Conservation (phyloP, 2,113 vertebrate genomes). For the Acanthisitta chloris region DNA sequence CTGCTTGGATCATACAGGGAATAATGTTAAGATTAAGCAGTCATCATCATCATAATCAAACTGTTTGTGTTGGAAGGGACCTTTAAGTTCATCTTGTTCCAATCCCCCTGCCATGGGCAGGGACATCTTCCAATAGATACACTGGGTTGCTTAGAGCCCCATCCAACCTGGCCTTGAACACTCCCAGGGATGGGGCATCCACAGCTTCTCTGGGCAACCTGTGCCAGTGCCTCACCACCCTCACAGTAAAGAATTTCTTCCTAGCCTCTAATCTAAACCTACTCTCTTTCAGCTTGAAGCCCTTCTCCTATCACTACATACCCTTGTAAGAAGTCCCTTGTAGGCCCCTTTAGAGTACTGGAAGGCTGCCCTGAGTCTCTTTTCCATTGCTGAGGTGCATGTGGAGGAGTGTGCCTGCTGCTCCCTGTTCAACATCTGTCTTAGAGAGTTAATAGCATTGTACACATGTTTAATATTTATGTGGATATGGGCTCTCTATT, state of each 20-base stretch:
- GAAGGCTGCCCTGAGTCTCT: background rate
- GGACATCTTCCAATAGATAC: background rate
- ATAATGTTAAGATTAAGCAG: background rate
- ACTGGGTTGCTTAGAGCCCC: background rate
- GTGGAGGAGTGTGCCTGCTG: background rate
- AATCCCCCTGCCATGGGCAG: background rate
- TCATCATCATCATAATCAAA: background rate
- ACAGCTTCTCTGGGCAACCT: background rate
- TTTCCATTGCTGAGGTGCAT: background rate
- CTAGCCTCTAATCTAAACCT: background rate
- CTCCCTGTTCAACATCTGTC: accelerated
- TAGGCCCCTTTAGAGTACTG: background rate
- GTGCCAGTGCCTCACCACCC: background rate
- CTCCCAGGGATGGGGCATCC: background rate
- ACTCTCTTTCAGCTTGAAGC: background rate
- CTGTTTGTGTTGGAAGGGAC: background rate
- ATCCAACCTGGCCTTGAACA: background rate
- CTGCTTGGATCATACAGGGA: background rate
- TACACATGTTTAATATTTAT: background rate
- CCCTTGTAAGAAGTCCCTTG: no score
- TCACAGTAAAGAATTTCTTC: background rate
- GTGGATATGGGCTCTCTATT: accelerated
- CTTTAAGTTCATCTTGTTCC: background rate
- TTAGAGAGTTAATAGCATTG: background rate
- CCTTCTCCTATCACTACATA: background rate